Evolutionary conservation across 2,888 invertebrate species (phyloP).

Genomic region (Drosophila mulleri): DNA sequence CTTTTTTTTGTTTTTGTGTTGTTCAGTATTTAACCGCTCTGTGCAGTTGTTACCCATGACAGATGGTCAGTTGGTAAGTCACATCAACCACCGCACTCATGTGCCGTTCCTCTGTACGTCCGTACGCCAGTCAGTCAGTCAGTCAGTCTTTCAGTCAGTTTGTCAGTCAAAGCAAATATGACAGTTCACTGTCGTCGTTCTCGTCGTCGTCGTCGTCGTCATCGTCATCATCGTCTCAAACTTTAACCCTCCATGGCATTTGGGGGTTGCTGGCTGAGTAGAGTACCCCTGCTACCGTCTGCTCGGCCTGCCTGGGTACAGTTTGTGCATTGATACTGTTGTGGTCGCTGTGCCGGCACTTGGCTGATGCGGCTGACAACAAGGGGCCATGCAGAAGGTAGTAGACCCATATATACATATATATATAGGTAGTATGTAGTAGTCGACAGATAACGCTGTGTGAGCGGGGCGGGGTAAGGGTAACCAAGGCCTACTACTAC

Average conservation of each 20-base stretch:
- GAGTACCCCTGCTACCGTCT: slow-evolving; percentile 34
- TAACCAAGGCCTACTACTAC: slow-evolving; percentile 50
- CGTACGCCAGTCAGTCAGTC: slow-evolving; percentile 42
- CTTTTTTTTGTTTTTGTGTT: slow-evolving; percentile 44
- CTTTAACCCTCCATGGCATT: slow-evolving; percentile 70
- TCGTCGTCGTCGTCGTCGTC: slow-evolving; percentile 37
- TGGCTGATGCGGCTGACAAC: slow-evolving; percentile 65
- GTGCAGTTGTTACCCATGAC: slow-evolving; percentile 67
- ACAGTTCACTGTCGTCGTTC: slow-evolving; percentile 71
- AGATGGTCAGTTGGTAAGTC: slow-evolving; percentile 83
- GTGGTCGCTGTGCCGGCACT: slow-evolving; percentile 76
- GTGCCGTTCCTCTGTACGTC: slow-evolving; percentile 42
- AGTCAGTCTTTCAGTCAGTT: slow-evolving; percentile 47
- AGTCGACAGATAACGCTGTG: slow-evolving; percentile 44
- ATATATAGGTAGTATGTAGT: slow-evolving; percentile 28
- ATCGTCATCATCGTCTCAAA: slow-evolving; percentile 51
- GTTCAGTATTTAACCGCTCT: slow-evolving; percentile 14
- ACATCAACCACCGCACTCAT: slow-evolving; percentile 69
- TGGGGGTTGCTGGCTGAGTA: slow-evolving; percentile 71
- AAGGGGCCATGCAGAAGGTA: slow-evolving; percentile 50
- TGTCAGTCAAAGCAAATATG: slow-evolving; percentile 71
- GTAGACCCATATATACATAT: slow-evolving; percentile 6
- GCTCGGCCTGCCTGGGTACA: slow-evolving; percentile 70
- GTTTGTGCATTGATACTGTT: slow-evolving; percentile 84
- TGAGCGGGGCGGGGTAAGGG: slow-evolving; percentile 30